phyloP scores from a whole-genome alignment of 2,888 invertebrate species.

The Pyrrhia umbra region DNA sequence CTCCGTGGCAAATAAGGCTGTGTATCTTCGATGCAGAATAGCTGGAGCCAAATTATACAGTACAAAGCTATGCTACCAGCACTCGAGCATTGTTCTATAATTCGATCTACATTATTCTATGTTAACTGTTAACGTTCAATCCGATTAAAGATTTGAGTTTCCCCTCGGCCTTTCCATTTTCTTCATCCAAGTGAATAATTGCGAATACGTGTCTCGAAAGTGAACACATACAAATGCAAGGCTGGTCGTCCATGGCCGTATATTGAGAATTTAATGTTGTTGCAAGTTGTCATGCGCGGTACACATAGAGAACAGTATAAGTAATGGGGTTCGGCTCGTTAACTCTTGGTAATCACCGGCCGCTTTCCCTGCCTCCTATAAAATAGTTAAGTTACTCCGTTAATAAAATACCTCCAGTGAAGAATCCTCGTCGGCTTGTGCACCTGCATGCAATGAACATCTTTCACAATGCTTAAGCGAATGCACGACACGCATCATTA shows the following conservation, averaged over 20 bases:
- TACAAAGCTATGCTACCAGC: constrained; percentile 41
- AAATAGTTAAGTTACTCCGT: constrained; percentile 53
- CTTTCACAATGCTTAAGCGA: constrained; percentile 74
- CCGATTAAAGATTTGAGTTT: constrained; percentile 25
- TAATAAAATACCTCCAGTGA: constrained; percentile 56
- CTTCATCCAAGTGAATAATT: constrained; percentile 42
- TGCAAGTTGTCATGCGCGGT: constrained; percentile 49
- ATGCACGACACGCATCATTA: constrained; percentile 75
- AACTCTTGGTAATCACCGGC: constrained; percentile 48
- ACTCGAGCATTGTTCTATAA: constrained; percentile 43
- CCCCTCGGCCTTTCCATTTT: constrained; percentile 22
- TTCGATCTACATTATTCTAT: constrained; percentile 37
- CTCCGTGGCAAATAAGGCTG: constrained; percentile 75
- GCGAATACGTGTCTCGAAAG: constrained; percentile 49
- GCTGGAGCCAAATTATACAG: constrained; percentile 61
- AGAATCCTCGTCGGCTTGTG: constrained; percentile 56
- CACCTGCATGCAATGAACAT: constrained; percentile 66
- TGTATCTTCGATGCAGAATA: constrained; percentile 68
- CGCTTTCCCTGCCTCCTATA: constrained; percentile 51
- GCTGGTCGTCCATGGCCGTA: constrained; percentile 19
- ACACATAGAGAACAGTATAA: constrained; percentile 41
- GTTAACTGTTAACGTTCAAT: constrained; percentile 38
- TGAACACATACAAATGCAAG: constrained; percentile 45
- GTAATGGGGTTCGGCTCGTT: constrained; percentile 49
- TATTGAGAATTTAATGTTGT: constrained; percentile 44